Conservation (phyloP, 2,113 vertebrate genomes). For the Alethe castanea region DNA sequence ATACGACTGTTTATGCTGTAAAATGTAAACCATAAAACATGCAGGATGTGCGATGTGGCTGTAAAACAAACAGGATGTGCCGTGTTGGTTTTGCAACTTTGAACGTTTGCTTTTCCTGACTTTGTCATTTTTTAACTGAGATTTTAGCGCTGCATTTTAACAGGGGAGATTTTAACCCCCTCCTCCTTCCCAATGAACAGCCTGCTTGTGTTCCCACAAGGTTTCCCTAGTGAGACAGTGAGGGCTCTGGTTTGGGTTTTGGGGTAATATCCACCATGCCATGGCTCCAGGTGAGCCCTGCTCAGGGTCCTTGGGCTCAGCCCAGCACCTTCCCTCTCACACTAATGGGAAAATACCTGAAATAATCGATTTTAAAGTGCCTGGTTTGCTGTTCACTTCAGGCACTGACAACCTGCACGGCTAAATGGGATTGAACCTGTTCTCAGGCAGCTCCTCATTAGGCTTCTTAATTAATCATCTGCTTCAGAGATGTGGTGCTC, state of each 20-base stretch:
- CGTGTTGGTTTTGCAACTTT: conserved; percentile 17
- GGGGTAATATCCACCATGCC: accelerated
- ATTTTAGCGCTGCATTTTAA: not conserved
- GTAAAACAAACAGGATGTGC: conserved; percentile 55
- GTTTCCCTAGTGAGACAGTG: not conserved
- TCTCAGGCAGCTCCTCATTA: not conserved
- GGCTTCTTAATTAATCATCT: not conserved
- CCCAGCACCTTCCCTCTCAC: not conserved
- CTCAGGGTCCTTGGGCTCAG: accelerated
- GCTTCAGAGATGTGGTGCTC: not conserved
- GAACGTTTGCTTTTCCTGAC: not conserved
- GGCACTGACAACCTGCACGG: not conserved
- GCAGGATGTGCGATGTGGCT: conserved; percentile 33
- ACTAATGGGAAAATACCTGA: not conserved
- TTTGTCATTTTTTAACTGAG: not conserved
- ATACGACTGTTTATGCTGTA: conserved; percentile 21
- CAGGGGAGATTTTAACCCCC: not conserved
- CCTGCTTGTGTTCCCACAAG: not conserved
- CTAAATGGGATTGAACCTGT: not conserved
- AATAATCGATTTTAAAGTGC: not conserved
- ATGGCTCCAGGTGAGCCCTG: not conserved
- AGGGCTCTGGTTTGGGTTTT: not conserved
- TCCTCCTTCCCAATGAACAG: not conserved
- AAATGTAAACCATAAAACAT: conserved; percentile 23
- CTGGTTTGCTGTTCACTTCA: not conserved